phyloP scores from a whole-genome alignment of 2,113 vertebrate genomes.

The Takifugu bimaculatus region DNA sequence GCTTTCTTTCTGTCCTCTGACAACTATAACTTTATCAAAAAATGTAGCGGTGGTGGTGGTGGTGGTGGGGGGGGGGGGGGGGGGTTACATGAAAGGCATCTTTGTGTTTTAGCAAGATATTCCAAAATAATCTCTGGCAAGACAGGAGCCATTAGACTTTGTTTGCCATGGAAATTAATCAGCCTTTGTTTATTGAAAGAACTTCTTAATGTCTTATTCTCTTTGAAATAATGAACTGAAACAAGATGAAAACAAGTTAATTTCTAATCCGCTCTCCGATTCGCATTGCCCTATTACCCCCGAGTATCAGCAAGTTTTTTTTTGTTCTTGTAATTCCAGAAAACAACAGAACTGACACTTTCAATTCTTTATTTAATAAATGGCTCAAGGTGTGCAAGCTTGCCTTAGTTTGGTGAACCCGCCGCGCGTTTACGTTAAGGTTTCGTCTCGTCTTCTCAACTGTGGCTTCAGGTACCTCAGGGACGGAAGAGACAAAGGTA shows the following conservation, averaged over 20 bases:
- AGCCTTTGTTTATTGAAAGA: slow-evolving; percentile 72
- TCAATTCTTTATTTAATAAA: slow-evolving; percentile 34
- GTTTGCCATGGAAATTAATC: slow-evolving; percentile 74
- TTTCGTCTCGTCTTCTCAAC: too few species aligned
- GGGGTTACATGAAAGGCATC: slow-evolving; percentile 42
- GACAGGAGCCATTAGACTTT: slow-evolving; percentile 65
- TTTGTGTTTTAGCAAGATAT: slow-evolving; percentile 54
- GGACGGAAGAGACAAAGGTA: too few species aligned
- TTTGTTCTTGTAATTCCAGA: slow-evolving; percentile 45
- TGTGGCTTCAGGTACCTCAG: too few species aligned
- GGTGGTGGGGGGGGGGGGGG: slow-evolving; percentile 30
- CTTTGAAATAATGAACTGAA: slow-evolving; percentile 78
- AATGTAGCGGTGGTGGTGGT: slow-evolving; percentile 40
- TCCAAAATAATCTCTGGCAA: slow-evolving; percentile 65
- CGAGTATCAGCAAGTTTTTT: slow-evolving; percentile 54
- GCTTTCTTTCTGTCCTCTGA: slow-evolving; percentile 44
- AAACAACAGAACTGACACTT: slow-evolving; percentile 52
- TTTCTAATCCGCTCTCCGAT: slow-evolving; percentile 66
- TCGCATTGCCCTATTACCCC: slow-evolving; percentile 70
- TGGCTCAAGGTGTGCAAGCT: slow-evolving; percentile 15
- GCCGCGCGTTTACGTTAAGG: not conserved
- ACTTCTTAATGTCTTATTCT: slow-evolving; percentile 75
- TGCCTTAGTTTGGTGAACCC: slow-evolving; percentile 1
- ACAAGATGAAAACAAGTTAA: slow-evolving; percentile 73
- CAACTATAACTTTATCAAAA: slow-evolving; percentile 32